Base-by-base conservation (phyloP, 2,797 vertebrate species). In the Pipistrellus kuhlii region DNA sequence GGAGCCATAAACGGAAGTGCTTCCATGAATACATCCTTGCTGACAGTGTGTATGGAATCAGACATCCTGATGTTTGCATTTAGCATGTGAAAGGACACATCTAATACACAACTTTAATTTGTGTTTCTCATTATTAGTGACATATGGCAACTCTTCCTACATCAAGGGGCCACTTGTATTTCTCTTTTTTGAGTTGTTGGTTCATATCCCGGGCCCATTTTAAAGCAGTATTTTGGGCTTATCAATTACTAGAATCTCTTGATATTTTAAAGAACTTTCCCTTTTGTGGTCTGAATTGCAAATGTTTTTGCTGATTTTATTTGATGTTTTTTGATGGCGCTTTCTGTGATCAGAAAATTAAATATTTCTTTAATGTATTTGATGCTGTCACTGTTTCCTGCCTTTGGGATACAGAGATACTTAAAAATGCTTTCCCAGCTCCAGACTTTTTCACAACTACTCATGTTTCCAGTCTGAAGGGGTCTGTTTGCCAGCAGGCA, bases 311-410 rank as follows among this genome's bases (percentile, higher is more conserved):
- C 32, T 64, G 21, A 23, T 38, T 81, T 84, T 71, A 17, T 76
- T 76, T 77, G 72, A 27, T 84, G 8, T 87, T 84, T 81, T 44
- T 44, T 80, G 57, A 51, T 12, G 13, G 6, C 80, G 15, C 13
- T 72, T 72, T 78, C 46, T 81, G 9, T 11, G 78, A 46, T 41
- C 10, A 85, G 53, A 71, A 80, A 66, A 84, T 66, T 53, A 80
- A 85, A n/a, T 91, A 64, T 69, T 76, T 78, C 15, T 94, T 90
- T 77, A 55, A 35, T 77, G 7, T 71, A 51, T 68, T 80, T 86
- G 55, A 92, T 82, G 89, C 86, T 69, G n/a, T 81, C 55, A 53
- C 10, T 88, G 9, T 66, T 88, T 88, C 88, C 14, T 83, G 25
- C 30, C 51, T 72, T 86, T 41, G 32, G 30, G 15, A 62, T 62